phyloP scores from a whole-genome alignment of 1,140 invertebrate genomes.

The Caenorhabditis briggsae region DNA sequence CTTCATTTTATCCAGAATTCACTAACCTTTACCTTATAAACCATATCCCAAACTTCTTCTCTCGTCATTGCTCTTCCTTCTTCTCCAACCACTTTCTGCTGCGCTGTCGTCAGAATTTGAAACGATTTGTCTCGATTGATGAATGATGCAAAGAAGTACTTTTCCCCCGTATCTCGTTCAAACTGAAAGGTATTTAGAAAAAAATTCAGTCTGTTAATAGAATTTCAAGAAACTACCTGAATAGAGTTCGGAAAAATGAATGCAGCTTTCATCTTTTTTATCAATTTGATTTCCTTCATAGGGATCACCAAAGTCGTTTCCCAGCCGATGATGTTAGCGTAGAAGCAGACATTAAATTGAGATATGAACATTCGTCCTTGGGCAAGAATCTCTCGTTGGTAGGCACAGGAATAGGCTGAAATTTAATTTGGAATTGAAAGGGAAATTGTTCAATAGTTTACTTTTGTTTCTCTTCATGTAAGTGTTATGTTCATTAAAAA shows the following conservation, averaged over 20 bases:
- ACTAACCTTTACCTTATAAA: slow-evolving; percentile 18
- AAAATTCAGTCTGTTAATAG: neutral
- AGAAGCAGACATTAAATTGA: slow-evolving; percentile 59
- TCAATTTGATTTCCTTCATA: slow-evolving; percentile 50
- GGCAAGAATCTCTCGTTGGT: slow-evolving; percentile 63
- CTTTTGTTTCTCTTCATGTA: too few species aligned
- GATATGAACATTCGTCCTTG: slow-evolving; percentile 64
- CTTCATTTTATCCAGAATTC: neutral
- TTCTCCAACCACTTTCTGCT: slow-evolving; percentile 21
- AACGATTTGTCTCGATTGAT: slow-evolving; percentile 60
- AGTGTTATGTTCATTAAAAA: too few species aligned
- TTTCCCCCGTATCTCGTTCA: neutral
- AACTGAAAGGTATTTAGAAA: slow-evolving; percentile 37
- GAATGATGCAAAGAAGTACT: slow-evolving; percentile 65
- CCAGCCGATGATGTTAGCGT: slow-evolving; percentile 64
- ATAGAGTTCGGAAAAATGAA: slow-evolving; percentile 63
- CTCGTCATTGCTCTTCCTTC: slow-evolving; percentile 27
- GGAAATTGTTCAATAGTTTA: neutral
- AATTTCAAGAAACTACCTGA: slow-evolving; percentile 45
- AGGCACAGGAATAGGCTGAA: slow-evolving; percentile 62
- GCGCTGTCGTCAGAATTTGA: slow-evolving; percentile 33
- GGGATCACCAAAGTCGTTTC: slow-evolving; percentile 60
- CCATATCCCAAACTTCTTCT: slow-evolving; percentile 52
- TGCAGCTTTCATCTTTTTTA: slow-evolving; percentile 61
- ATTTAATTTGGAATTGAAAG: neutral